Evolutionary conservation across 2,113 vertebrate genomes (phyloP).

Genomic region (Psilopsiagon aymara): DNA sequence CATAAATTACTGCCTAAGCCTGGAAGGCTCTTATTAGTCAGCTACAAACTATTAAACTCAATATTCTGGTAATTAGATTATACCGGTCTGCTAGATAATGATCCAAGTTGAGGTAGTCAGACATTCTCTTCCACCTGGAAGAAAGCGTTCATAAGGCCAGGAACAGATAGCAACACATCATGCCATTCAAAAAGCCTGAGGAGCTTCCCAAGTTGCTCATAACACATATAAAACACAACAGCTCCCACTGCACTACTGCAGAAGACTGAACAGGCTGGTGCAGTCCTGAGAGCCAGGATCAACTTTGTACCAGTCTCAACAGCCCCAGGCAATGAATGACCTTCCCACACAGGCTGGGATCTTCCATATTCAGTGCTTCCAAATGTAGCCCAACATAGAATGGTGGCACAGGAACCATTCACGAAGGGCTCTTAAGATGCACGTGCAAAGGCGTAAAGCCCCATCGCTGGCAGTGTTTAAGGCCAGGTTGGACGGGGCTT

Average conservation of each 20-base stretch:
- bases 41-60: not conserved
- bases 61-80: constrained; percentile 26
- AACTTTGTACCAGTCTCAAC: not conserved
- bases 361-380: not conserved
- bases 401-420: not conserved
- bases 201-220: not conserved
- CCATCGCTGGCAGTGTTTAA: not conserved
- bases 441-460: not conserved
- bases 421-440: not conserved
- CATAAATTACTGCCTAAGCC: constrained; percentile 23
- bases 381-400: accelerated
- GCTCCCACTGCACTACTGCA: not conserved
- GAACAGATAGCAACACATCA: not conserved
- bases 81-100: not conserved
- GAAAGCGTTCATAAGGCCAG: not conserved
- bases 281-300: not conserved
- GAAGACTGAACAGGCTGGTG: not conserved
- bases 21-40: constrained; percentile 18
- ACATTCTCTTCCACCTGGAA: not conserved
- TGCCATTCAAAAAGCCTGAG: not conserved
- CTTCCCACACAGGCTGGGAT: not conserved
- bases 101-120: not conserved
- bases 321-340: not conserved
- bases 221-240: not conserved
- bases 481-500: not conserved